Evolutionary conservation across 2,888 invertebrate species (phyloP), one percentile per base, ranked within the genome.

Genomic region (Mystacides longicornis): DNA sequence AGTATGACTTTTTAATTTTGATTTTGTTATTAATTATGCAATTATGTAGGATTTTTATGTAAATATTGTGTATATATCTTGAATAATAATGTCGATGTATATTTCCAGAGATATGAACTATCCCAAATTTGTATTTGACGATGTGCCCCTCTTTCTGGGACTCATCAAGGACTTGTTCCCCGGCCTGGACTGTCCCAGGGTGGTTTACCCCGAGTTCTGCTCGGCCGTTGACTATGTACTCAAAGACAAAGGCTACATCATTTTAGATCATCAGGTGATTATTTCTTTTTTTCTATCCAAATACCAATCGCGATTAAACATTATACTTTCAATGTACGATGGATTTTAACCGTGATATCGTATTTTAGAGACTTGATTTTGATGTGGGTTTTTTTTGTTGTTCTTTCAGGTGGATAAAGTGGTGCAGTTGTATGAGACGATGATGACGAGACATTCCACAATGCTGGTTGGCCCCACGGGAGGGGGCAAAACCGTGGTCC

Each of bases 391-490:
- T 3, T 14, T 37, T 7, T 37, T 37, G 14, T 37, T 37, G 14
- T 37, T 4, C 56, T 57, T 62, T 3, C 65, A 90, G 89, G 82
- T 89, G 58, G 89, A 91, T 67, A 92, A 93, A 79, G 85, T 93
- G 19, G 85, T 93, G 3, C 94, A 95, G 71, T 67, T 95, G 69
- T 93, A 93, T 68, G 93, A 95, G 75, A 92, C 93, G 1, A 93
- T 94, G 93, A 89, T 92, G 89, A 93, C 91, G 1, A 81, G 93
- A 33, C 93, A 94, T 72, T 92, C 91, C 51, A 84, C 87, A 2
- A 94, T 95, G 93, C 70, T 95, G 60, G 89, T 94, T 2, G 95
- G 95, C 0, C 93, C 93, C 19, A 94, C 94, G 3, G 93, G 94
- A 22, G 93, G 93, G 21, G 95, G 95, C 18, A 95, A 95, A 75